These are phyloP conservation scores for Acleris literana DNA, from an alignment of 2,888 invertebrate genomes.

Conservation along the genomic window DNA sequence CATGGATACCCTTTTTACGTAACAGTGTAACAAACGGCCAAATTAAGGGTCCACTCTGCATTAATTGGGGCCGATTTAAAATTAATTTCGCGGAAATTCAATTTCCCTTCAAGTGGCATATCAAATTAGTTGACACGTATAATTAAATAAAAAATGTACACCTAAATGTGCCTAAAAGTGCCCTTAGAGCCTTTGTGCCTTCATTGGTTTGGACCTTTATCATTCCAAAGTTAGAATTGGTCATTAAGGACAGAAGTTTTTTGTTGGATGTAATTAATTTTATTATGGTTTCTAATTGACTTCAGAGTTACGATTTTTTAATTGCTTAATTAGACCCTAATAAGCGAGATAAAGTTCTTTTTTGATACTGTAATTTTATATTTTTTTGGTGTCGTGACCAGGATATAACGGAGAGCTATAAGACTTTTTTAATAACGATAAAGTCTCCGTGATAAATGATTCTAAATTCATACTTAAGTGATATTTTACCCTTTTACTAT, in stretches of 20 bases:
- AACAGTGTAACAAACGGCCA: constrained; percentile 6
- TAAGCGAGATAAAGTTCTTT: neutral
- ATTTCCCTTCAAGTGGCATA: constrained; percentile 39
- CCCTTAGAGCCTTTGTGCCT: constrained; percentile 11
- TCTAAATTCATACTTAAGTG: too few species aligned
- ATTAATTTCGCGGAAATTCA: constrained; percentile 36
- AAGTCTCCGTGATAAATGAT: too few species aligned
- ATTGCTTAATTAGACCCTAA: neutral
- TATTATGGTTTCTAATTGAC: constrained; percentile 23
- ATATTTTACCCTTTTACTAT: too few species aligned
- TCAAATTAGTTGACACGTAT: constrained; percentile 44
- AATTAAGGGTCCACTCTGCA: constrained; percentile 44
- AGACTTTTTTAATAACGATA: too few species aligned
- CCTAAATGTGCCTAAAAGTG: constrained; percentile 10
- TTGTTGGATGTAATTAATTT: constrained; percentile 12
- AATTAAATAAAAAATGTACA: constrained; percentile 42
- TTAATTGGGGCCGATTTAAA: constrained; percentile 46
- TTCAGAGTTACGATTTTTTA: neutral
- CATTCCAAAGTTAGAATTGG: constrained; percentile 9
- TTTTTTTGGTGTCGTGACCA: neutral
- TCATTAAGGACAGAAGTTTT: constrained; percentile 7
- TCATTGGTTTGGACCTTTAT: constrained; percentile 2
- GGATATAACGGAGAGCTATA: too few species aligned
- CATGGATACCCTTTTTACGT: neutral
- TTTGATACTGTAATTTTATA: neutral